Base-by-base conservation (phyloP, 2,888 invertebrate species). In the Hydraecia micacea region DNA sequence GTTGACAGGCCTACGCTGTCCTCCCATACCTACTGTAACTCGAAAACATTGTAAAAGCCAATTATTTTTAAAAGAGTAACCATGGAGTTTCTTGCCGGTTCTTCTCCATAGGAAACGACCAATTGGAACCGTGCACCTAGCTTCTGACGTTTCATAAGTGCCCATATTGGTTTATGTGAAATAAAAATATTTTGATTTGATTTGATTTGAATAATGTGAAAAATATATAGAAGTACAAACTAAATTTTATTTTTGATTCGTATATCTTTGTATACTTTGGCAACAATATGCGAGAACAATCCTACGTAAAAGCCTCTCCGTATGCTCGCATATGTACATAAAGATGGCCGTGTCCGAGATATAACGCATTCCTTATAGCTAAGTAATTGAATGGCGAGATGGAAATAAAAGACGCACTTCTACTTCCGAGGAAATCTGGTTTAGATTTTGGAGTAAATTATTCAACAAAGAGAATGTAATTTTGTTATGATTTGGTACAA, bases 261-360 rank as follows among this genome's bases (percentile, higher is more conserved):
- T 85, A 86, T 69, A 80, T 90, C 88, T 0, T 75, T 49, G 86
- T 85, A 73, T 58, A 60, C 65, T 88, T 88, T 88, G 87, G 86
- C 89, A 87, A 90, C 91, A 93, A 92, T 92, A 92, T 92, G 92
- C 87, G 83, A 71, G 83, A 86, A 89, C 91, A 91, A 91, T 93
- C 87, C 80, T 63, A 81, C 79, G 84, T 90, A 86, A 93, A 91
- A 93, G 92, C 91, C 87, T 90, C 74, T 72, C 90, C 92, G 90
- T 93, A 92, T 91, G 93, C 80, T 90, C 73, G 77, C 75, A 84
- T 89, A 90, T 91, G 89, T 88, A 89, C 89, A 90, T 91, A 90
- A 86, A 82, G 84, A 87, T 86, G 79, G 80, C 83, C 75, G 68
- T 78, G 82, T 82, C 84, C 75, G 79, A 85, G 80, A 78, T 49